Conservation (phyloP, 2,888 invertebrate species). For the Exephanes ischioxanthus region DNA sequence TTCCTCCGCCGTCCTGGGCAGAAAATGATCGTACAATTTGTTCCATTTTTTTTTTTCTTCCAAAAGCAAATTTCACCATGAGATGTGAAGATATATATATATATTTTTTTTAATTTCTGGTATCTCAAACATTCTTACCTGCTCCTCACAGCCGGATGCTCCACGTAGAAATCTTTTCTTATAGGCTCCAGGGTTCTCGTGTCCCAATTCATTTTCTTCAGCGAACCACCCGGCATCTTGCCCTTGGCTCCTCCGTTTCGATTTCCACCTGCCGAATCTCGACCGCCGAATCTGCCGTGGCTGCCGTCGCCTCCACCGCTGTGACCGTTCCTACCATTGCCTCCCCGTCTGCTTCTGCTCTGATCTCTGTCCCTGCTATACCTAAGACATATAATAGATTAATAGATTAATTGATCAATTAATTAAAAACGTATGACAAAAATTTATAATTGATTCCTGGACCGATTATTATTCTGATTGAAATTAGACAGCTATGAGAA, state of each 20-base stretch:
- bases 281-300: conserved; percentile 74
- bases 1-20: conserved; percentile 78
- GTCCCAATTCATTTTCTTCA: conserved; percentile 87
- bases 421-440: too few species aligned
- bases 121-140: conserved; percentile 79
- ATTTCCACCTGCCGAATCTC: conserved; percentile 72
- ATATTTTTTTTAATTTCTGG: background rate
- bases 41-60: background rate
- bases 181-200: conserved; percentile 88
- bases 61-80: background rate
- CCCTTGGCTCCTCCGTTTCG: conserved; percentile 75
- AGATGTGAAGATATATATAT: too few species aligned
- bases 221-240: conserved; percentile 84
- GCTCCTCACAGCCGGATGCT: conserved; percentile 88
- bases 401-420: background rate
- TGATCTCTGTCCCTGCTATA: conserved; percentile 80
- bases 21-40: conserved; percentile 2
- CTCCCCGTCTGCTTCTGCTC: conserved; percentile 78
- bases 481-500: background rate
- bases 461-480: too few species aligned
- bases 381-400: conserved; percentile 67
- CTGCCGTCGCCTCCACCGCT: conserved; percentile 78
- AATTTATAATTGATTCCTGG: too few species aligned
- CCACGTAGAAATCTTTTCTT: conserved; percentile 93
- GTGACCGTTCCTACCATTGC: conserved; percentile 78